phyloP scores from a whole-genome alignment of 2,113 vertebrate genomes.

The Sminthopsis crassicaudata region DNA sequence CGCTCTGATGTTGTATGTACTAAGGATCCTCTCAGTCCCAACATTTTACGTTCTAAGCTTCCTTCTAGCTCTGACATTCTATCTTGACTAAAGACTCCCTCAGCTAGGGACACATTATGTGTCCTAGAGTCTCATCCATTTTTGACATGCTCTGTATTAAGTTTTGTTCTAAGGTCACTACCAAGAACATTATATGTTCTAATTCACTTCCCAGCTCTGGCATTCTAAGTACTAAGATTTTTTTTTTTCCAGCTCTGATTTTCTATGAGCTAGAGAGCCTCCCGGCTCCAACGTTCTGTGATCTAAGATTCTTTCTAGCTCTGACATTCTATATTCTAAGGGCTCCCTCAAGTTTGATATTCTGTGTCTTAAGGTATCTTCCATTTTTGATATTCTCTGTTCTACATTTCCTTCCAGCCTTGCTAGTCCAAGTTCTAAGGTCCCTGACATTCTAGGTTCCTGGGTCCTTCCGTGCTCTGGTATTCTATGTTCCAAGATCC shows the following conservation, averaged over 20 bases:
- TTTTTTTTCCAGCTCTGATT: too few species aligned
- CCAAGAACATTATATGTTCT: background rate
- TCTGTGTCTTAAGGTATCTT: background rate
- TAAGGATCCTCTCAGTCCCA: background rate
- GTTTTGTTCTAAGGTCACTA: background rate
- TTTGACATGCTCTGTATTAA: background rate
- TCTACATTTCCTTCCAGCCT: background rate
- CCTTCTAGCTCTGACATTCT: background rate
- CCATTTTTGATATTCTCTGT: background rate
- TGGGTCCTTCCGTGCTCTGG: background rate
- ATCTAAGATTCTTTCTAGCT: too few species aligned
- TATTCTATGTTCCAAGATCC: background rate
- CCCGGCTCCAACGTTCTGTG: too few species aligned
- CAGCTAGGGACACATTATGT: background rate
- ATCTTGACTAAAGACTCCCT: background rate
- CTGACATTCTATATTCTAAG: too few species aligned
- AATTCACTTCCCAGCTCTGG: background rate
- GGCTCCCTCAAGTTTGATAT: too few species aligned
- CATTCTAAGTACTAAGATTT: background rate
- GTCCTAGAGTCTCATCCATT: background rate
- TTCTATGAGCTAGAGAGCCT: background rate
- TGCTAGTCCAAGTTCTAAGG: background rate
- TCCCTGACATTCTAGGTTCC: background rate
- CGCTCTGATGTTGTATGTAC: background rate
- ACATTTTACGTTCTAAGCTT: background rate